A percentile compares a stretch with the other conserved stretches of the same genome.
Evolutionary conservation across 2,888 invertebrate genomes (phyloP).

Genomic region (Cephus nigrinus): DNA sequence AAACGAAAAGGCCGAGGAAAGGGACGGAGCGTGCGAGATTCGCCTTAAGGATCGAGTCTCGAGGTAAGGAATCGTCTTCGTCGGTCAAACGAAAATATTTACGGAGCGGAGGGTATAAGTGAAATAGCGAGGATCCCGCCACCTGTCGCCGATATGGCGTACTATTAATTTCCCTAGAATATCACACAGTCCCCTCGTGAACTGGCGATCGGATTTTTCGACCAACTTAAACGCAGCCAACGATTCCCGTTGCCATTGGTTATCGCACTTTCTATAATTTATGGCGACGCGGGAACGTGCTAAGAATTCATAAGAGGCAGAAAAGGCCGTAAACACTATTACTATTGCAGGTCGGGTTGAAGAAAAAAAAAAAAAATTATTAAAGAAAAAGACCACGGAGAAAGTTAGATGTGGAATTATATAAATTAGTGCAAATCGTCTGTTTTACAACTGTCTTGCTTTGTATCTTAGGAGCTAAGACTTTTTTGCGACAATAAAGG

Average conservation of each 20-base stretch:
- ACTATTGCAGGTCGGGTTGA: not conserved
- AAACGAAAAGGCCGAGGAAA: not conserved
- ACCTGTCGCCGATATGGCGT: not conserved
- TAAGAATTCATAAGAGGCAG: not conserved
- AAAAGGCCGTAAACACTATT: not conserved
- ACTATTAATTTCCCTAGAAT: not conserved
- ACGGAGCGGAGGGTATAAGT: not conserved
- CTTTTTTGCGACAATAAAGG: not conserved
- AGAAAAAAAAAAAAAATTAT: not conserved
- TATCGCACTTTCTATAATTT: not conserved
- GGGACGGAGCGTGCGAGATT: not conserved
- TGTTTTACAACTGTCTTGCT: not conserved
- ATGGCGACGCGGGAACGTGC: not conserved
- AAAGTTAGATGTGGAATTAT: not conserved
- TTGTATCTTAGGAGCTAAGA: not conserved
- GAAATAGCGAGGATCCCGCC: not conserved
- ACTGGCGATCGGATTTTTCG: not conserved
- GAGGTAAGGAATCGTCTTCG: not conserved
- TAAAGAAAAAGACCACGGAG: not conserved
- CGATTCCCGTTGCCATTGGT: not conserved
- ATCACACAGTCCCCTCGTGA: not conserved
- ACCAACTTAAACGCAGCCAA: not conserved
- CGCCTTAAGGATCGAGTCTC: not conserved
- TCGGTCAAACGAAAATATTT: not conserved
- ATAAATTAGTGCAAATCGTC: not conserved